phyloP scores from a whole-genome alignment of 2,797 vertebrate genomes.

The Mus spretus region DNA sequence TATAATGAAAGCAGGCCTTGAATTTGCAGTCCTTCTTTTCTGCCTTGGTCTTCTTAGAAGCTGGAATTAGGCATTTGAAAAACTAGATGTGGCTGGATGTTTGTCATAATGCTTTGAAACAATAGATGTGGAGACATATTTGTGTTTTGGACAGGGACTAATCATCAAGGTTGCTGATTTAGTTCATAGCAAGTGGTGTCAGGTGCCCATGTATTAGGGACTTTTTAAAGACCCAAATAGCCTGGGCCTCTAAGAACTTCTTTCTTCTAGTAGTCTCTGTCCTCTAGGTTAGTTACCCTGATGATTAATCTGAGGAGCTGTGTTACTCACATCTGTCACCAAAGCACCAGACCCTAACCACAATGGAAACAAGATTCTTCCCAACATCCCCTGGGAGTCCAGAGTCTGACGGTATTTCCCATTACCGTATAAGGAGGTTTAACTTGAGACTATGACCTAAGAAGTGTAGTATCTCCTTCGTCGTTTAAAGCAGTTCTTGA shows the following conservation, averaged over 20 bases:
- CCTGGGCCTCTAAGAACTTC: background rate
- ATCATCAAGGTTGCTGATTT: background rate
- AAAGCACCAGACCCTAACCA: background rate
- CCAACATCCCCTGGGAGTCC: background rate
- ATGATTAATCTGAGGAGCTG: background rate
- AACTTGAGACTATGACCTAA: background rate
- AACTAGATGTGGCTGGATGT: background rate
- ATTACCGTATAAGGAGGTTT: background rate
- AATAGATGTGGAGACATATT: background rate
- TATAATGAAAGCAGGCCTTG: background rate
- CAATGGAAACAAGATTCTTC: background rate
- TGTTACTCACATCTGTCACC: conserved; percentile 11
- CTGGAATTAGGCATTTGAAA: background rate
- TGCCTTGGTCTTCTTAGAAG: background rate
- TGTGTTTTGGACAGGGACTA: background rate
- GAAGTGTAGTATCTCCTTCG: conserved; percentile 20
- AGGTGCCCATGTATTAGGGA: background rate
- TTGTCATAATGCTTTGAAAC: background rate
- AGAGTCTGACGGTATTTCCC: background rate
- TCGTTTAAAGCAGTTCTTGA: conserved; percentile 25
- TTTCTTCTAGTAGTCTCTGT: background rate
- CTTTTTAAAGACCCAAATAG: background rate
- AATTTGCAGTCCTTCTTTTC: background rate
- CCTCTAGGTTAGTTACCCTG: background rate
- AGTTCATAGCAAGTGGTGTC: background rate